Evolutionary conservation across 2,113 vertebrate genomes (phyloP), one percentile per base, ranked within the genome.

Genomic region (Dicentrarchus labrax): DNA sequence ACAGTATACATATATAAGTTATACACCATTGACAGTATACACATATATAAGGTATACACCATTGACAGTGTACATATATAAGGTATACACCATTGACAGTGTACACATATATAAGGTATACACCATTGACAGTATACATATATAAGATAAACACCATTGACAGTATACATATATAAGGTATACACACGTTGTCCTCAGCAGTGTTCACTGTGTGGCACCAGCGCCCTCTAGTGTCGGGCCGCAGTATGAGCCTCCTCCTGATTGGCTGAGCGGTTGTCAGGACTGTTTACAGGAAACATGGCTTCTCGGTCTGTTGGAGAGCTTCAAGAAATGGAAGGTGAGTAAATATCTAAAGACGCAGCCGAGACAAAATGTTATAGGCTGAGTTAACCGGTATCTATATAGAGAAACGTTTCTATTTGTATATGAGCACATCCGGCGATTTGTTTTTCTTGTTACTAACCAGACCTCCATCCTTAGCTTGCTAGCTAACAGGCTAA

Each of bases 241-340:
- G 22, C 8, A 15, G 47, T 0, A 54, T 4, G 41, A 45, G 41
- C 86, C 39, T 38, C 3, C 54, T 13, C 43, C 76, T 22, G 91
- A 95, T 96, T 94, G 94, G 95, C 76, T 67, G 76, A 84, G 84
- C 92, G 82, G 84, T 91, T 82, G 86, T 88, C 67, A 76, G 83
- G 92, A 88, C 87, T 94, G 92, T 91, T 90, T 86, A 92, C 86
- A 87, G 60, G 84, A 91, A 95, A 95, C 91, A 96, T 96, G 96
- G 95, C 96, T 88, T 92, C 95, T 68, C 60, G 92, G 89, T 92
- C 93, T 92, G 93, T 91, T 72, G 94, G 93, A 91, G 95, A 96
- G 73, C 93, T 92, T 54, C 96, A 96, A 91, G 96, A 95, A 78
- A 96, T 96, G 96, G 96, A 96, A 95, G 96, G 96, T 95, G 73